Evolutionary conservation across 2,113 vertebrate genomes (phyloP), one percentile per base, ranked within the genome.

Genomic region (Aegotheles bennettii): DNA sequence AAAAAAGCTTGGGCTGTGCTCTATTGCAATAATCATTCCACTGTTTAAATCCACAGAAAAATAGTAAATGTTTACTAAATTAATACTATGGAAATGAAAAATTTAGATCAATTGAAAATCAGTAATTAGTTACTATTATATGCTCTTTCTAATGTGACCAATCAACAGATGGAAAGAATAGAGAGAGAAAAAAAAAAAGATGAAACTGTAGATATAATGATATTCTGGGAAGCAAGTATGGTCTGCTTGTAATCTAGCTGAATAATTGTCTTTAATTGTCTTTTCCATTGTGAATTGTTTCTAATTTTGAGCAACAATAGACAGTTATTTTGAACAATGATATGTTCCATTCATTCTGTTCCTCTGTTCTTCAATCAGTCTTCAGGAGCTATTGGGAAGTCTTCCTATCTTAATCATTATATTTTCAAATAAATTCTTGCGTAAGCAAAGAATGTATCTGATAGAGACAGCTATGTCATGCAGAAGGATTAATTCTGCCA

Each of bases 1-100:
- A 54, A 54, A 43, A 42, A 2, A 5, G 0, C 6, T 26, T 54
- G 8, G 7, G 7, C 29, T 73, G 17, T n/a, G 4, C 0, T 11
- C 10, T 42, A 64, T 23, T 84, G 15, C 18, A 84, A 35, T 36
- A 83, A 45, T 40, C 10, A 42, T 82, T 82, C 35, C 9, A 29
- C 25, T 88, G 9, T 76, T n/a, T 57, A 73, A 75, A 79, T 3
- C 5, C 10, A 48, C 20, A 67, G 24, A 36, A 31, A 47, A 45
- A 29, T 11, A 65, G 4, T 47, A 54, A 45, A 45, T 36, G 1
- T 21, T 80, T 25, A 26, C 23, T 64, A 20, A 29, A 59, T 4
- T 59, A 17, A 19, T 54, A 36, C 8, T 38, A 33, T 31, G 56
- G 13, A 61, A 79, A 70, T 48, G 6, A 29, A 6, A 93, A 78